phyloP scores from a whole-genome alignment of 1,140 invertebrate species.

The Philopotamus ludificatus region DNA sequence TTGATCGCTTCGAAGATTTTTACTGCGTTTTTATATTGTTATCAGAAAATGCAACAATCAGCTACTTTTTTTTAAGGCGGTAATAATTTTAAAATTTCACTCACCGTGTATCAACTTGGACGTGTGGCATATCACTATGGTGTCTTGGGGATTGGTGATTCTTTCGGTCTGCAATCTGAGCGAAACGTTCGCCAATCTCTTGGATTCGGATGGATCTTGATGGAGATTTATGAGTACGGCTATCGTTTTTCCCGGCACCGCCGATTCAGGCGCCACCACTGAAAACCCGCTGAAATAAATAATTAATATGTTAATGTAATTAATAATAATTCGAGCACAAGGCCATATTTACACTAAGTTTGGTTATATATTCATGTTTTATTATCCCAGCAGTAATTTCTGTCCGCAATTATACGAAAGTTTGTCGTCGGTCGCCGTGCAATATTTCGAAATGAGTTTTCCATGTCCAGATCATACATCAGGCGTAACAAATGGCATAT shows the following conservation, averaged over 20 bases:
- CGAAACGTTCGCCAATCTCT: conserved; percentile 58
- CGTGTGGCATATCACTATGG: conserved; percentile 49
- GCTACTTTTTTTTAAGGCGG: background rate
- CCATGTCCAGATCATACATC: conserved; percentile 25
- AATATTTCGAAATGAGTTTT: conserved; percentile 9
- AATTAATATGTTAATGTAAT: conserved; percentile 1
- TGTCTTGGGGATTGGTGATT: conserved; percentile 46
- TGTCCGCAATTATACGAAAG: background rate
- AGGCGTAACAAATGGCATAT: conserved; percentile 30
- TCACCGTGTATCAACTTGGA: conserved; percentile 54
- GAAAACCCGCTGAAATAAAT: conserved; percentile 58
- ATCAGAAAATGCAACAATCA: background rate
- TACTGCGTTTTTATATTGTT: conserved; percentile 9
- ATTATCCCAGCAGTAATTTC: background rate
- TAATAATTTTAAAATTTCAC: conserved; percentile 18
- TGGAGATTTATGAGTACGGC: conserved; percentile 62
- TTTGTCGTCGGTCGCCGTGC: background rate
- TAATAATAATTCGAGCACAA: background rate
- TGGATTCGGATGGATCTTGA: conserved; percentile 50
- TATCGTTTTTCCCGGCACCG: conserved; percentile 62
- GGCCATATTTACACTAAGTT: background rate
- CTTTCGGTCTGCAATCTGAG: conserved; percentile 53
- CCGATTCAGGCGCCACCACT: conserved; percentile 61
- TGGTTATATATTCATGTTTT: too few species aligned
- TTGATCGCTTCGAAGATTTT: background rate